Evolutionary conservation across 1,140 invertebrate genomes (phyloP).

Genomic region (Bombus superbus): DNA sequence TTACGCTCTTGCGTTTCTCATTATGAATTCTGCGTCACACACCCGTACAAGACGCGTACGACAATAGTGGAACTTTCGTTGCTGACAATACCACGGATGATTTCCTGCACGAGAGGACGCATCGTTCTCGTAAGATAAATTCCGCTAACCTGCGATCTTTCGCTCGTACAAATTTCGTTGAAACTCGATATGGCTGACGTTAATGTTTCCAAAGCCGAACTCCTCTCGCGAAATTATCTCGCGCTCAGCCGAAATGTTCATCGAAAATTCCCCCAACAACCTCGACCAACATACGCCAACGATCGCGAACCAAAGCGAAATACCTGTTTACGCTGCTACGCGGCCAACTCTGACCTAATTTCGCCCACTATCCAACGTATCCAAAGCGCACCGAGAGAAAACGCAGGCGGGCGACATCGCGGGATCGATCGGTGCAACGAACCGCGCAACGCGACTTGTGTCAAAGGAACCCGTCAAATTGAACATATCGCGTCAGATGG

Average conservation of each 20-base stretch:
- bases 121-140: too few relatives aligned
- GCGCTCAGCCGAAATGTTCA: too few relatives aligned
- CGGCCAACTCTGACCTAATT: background rate
- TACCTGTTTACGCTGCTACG: background rate
- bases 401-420: background rate
- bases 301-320: background rate
- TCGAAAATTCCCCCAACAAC: background rate
- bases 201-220: too few relatives aligned
- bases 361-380: background rate
- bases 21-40: background rate
- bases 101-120: rapidly evolving
- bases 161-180: too few relatives aligned
- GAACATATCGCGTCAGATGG: background rate
- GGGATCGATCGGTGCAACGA: background rate
- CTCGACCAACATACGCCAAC: background rate
- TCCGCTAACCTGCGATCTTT: too few relatives aligned
- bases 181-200: too few relatives aligned
- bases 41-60: rapidly evolving
- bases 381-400: background rate
- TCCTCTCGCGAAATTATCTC: too few relatives aligned
- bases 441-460: background rate
- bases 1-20: too few relatives aligned
- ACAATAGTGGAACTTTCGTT: too few relatives aligned
- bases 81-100: too few relatives aligned
- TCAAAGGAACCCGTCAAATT: background rate